Percentiles rank a stretch among this genome's conserved stretches.
These are phyloP conservation scores for Dorcus hopei DNA, from an alignment of 2,888 invertebrate genomes.

Conservation along the genomic window DNA sequence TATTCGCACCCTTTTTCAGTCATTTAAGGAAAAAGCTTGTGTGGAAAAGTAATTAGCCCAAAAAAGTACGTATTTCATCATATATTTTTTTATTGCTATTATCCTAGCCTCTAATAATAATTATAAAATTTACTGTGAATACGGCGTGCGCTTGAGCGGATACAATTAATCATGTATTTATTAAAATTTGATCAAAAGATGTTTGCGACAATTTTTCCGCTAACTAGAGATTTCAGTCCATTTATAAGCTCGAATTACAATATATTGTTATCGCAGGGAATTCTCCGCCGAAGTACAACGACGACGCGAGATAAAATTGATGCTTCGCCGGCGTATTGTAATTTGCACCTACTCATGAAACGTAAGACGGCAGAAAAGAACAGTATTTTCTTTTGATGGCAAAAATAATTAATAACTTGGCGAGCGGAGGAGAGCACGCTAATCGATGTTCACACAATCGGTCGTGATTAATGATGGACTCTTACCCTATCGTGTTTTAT, in stretches of 20 bases:
- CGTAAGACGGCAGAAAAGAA: constrained; percentile 33
- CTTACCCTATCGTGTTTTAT: constrained; percentile 27
- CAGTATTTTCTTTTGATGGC: constrained; percentile 39
- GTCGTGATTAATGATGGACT: constrained; percentile 43
- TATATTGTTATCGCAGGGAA: constrained; percentile 21
- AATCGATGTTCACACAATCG: constrained; percentile 47
- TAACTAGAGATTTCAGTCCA: constrained; percentile 20
- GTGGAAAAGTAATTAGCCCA: too few species aligned
- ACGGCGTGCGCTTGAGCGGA: neutral
- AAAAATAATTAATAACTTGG: constrained; percentile 47
- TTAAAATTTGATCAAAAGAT: constrained; percentile 29
- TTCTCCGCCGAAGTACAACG: constrained; percentile 14
- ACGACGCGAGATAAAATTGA: constrained; percentile 35
- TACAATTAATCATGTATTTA: constrained; percentile 30
- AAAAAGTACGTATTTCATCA: too few species aligned
- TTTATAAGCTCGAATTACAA: constrained; percentile 25
- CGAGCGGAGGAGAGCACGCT: constrained; percentile 34
- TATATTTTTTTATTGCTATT: too few species aligned
- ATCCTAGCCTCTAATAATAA: too few species aligned
- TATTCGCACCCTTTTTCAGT: too few species aligned
- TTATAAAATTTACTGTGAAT: too few species aligned
- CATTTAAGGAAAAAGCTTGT: too few species aligned
- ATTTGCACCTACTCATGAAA: constrained; percentile 40
- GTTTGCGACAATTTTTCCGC: constrained; percentile 29
- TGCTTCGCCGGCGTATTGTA: constrained; percentile 34